Evolutionary conservation across 2,888 invertebrate genomes (phyloP), one percentile per base, ranked within the genome.

Genomic region (Trachelus tabidus): DNA sequence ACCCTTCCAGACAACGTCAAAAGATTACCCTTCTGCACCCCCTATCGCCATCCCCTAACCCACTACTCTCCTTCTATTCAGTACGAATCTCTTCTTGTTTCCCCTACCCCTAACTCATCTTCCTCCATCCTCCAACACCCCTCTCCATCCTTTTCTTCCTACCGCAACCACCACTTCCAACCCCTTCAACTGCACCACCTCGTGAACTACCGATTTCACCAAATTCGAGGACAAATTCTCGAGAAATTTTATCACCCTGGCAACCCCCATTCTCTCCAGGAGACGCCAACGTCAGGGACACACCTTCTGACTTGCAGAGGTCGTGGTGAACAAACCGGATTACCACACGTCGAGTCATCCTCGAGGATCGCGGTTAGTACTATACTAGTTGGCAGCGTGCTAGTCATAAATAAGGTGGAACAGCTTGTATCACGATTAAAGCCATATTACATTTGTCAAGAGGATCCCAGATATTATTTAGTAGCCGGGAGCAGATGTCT

Each of bases 371-470:
- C 81, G 81, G 83, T 84, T 83, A 85, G 82, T 83, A 84, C 83
- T 82, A 83, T 83, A 82, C 79, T 82, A 83, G 83, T 85, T 87
- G 87, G 87, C 87, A 87, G 84, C 77, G 79, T 76, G 75, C 68
- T 40, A 77, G 80, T 80, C 77, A 84, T 87, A 87, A 87, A 88
- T 88, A 87, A 85, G 77, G 69, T 79, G 79, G 81, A 83, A 84
- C 85, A 87, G 87, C 88, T 87, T 88, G 89, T 89, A 89, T 90
- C 89, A 87, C 90, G 90, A 91, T 91, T 90, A 91, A 89, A 89
- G 89, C 87, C 86, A 88, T 89, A 89, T 90, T 90, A 90, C 89
- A 86, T 89, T 89, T 91, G 90, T 91, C 91, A 90, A 88, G 88
- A 87, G 31, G 71, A 33, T 85, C 82, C 77, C 83, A 84, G 85